These are phyloP conservation scores for Chelonus formosanus DNA, from an alignment of 2,888 invertebrate species.

Conservation along the genomic window DNA sequence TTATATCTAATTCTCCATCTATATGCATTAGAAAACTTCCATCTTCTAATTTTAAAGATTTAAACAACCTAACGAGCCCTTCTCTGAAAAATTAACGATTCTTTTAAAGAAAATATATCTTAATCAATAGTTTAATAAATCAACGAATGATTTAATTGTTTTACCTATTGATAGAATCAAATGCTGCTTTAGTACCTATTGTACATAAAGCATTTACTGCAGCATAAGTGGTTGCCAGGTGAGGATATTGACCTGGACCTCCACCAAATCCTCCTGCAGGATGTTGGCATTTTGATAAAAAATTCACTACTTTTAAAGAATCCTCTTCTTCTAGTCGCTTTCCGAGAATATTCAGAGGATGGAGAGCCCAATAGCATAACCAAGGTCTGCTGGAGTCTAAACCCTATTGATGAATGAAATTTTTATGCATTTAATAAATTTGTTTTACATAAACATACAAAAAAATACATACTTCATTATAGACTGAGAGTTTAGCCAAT, in stretches of 20 bases:
- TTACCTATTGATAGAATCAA: constrained; percentile 84
- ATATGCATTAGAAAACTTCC: constrained; percentile 93
- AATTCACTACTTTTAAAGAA: constrained; percentile 69
- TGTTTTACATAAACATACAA: background rate
- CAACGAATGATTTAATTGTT: constrained; percentile 15
- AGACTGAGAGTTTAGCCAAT: constrained; percentile 73
- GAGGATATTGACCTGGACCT: constrained; percentile 91
- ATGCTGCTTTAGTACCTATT: constrained; percentile 88
- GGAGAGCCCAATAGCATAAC: constrained; percentile 97
- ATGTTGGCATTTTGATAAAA: constrained; percentile 78
- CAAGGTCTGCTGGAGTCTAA: constrained; percentile 96
- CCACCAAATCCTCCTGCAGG: constrained; percentile 90
- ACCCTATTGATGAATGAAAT: constrained; percentile 65
- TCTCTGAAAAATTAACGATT: constrained; percentile 64
- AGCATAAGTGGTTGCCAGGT: constrained; percentile 97
- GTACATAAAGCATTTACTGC: constrained; percentile 93
- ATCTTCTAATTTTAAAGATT: constrained; percentile 79
- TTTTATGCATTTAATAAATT: background rate
- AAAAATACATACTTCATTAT: constrained; percentile 70
- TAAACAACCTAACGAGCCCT: constrained; percentile 79
- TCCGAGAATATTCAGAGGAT: constrained; percentile 83
- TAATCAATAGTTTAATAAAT: background rate
- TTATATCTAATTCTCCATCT: constrained; percentile 92
- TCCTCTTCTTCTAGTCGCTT: constrained; percentile 70
- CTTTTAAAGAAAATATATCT: constrained; percentile 18